Evolutionary conservation across 2,113 vertebrate genomes (phyloP), one percentile per base, ranked within the genome.

Genomic region (Rhombomys opimus): DNA sequence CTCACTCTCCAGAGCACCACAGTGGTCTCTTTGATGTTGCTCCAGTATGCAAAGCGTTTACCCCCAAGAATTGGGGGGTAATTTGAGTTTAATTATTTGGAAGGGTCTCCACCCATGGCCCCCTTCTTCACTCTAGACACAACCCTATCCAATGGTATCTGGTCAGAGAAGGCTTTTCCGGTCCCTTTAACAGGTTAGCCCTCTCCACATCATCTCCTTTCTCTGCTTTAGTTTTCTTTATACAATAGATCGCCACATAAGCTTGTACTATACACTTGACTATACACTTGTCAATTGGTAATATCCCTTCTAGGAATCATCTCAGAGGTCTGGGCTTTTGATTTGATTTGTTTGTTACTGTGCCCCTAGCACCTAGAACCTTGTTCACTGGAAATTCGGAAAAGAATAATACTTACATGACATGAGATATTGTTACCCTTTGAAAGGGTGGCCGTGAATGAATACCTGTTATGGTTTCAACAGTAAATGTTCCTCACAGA

Each of bases 351-450:
- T 80, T 78, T 18, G 7, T 68, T 70, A 27, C 27, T n/a, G 0
- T 65, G 35, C 23, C 22, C 52, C 57, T 93, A 59, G 65, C 41
- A 77, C 15, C 57, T 84, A 73, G 73, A 63, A 61, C 77, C 89
- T 7, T 91, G 68, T 27, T 91, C 63, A 61, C 38, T 75, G 20
- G 80, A 92, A 93, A 91, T 80, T 95, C 87, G 95, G 87, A 87
- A 87, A 90, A 93, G 50, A 76, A 50, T 77, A 94, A 95, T 41
- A 78, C 59, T 41, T 92, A 30, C 1, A 67, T 52, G 35, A 87
- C 68, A 89, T 13, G 80, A 89, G 57, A 70, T 61, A 50, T 7
- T 61, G 41, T 25, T 30, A 70, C 78, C 35, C 50, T 93, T 90
- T 73, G 20, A 93, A 84, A 91, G 23, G 4, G 18, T 32, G 73